Percentiles rank a stretch among this genome's conserved stretches.
These are phyloP conservation scores for Cydia fagiglandana DNA, from an alignment of 1,140 invertebrate genomes.

Conservation along the genomic window DNA sequence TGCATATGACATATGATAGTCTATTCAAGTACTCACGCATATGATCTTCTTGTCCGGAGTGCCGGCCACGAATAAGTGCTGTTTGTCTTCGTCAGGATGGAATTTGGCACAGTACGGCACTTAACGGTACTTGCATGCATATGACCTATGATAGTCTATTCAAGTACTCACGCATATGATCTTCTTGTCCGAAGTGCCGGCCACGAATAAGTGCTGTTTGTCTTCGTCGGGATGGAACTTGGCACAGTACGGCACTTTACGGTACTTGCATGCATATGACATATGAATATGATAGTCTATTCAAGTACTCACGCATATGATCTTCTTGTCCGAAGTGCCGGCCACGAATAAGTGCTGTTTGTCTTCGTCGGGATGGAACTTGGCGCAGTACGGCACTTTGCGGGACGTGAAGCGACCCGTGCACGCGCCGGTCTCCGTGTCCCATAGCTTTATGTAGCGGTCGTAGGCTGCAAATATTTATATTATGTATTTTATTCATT, in stretches of 20 bases:
- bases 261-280: conserved; percentile 36
- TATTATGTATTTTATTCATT: too few species aligned
- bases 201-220: conserved; percentile 98
- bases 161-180: conserved; percentile 91
- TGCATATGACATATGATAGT: too few species aligned
- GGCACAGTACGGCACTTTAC: conserved; percentile 97
- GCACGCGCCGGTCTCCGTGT: conserved; percentile 98
- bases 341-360: conserved; percentile 99
- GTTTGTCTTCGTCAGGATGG: conserved; percentile 98
- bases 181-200: conserved; percentile 99
- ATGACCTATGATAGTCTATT: too few species aligned
- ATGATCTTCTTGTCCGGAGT: conserved; percentile 99
- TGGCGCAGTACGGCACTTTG: conserved; percentile 98
- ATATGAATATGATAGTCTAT: too few species aligned
- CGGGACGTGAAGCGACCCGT: conserved; percentile 95
- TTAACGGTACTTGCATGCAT: conserved; percentile 81
- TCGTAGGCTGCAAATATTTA: conserved; percentile 83
- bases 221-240: conserved; percentile 99
- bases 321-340: conserved; percentile 99
- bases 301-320: conserved; percentile 95
- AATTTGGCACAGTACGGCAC: conserved; percentile 99
- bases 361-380: conserved; percentile 98
- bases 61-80: conserved; percentile 98
- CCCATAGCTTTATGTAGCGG: conserved; percentile 98
- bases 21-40: conserved; percentile 82